phyloP scores from a whole-genome alignment of 2,888 invertebrate species.

The Dicroscelio sp. region DNA sequence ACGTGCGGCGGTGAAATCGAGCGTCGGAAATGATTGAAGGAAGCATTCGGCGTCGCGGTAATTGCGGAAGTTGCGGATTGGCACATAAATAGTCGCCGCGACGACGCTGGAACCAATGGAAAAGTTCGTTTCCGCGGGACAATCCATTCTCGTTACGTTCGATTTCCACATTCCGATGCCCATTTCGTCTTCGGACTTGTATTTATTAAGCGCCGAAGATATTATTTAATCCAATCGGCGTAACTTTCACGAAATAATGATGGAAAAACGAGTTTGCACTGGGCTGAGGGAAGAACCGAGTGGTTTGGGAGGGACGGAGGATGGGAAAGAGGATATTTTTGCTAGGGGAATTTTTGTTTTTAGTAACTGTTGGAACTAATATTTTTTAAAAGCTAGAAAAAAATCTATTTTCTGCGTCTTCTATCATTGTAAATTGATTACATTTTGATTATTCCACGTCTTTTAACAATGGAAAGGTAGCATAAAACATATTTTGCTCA shows the following conservation, averaged over 20 bases:
- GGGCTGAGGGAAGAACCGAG: too few relatives aligned
- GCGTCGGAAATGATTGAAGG: conserved; percentile 70
- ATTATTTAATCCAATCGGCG: conserved; percentile 6
- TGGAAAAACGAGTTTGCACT: too few relatives aligned
- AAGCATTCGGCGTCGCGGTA: conserved; percentile 53
- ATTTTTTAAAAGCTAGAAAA: too few relatives aligned
- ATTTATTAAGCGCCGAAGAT: conserved; percentile 12
- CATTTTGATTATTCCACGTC: too few relatives aligned
- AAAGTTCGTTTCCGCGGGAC: conserved; percentile 33
- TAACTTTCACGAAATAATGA: conserved; percentile 23
- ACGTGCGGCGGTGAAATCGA: conserved; percentile 66
- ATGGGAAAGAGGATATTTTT: too few relatives aligned
- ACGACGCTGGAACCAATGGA: not conserved
- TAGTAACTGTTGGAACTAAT: too few relatives aligned
- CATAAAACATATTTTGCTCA: too few relatives aligned
- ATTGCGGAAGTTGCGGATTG: conserved; percentile 67
- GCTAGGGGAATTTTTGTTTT: too few relatives aligned
- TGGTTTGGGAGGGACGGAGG: too few relatives aligned
- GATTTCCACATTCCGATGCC: conserved; percentile 37
- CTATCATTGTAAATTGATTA: too few relatives aligned
- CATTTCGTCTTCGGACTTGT: conserved; percentile 14
- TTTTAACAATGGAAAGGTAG: too few relatives aligned
- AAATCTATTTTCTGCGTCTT: too few relatives aligned
- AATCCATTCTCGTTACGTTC: conserved; percentile 19
- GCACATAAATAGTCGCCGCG: conserved; percentile 59